Evolutionary conservation across 2,888 invertebrate species (phyloP), one percentile per base, ranked within the genome.

Genomic region (Bruchidius siliquastri): DNA sequence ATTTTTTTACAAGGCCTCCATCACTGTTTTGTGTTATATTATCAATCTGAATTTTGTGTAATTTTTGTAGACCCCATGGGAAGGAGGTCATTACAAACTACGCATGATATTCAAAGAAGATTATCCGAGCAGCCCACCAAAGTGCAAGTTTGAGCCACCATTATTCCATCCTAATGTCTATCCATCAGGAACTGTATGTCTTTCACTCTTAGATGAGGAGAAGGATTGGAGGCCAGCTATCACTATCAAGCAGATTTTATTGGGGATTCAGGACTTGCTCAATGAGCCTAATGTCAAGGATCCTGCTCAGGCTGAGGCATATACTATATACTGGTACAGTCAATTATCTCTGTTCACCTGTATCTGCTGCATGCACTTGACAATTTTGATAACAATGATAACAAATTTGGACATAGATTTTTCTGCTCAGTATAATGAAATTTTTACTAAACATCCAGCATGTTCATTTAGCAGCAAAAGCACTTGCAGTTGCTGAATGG

Each of bases 71-170:
- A 96, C 99, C 67, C 94, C 97, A 30, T 99, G 99, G 99, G 99
- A 99, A 89, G 96, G 96, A 81, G 99, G 99, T 67, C 89, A 97
- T 72, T 99, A 98, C 87, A 97, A 97, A 88, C 87, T 99, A 76
- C 90, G 97, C 20, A 99, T 99, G 98, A 94, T 98, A 80, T 99
- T 99, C 88, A 99, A 99, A 89, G 99, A 99, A 85, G 99, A 99
- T 86, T 99, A 98, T 85, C 99, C 99, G 10, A 97, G 98, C 73
- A 97, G 97, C 83, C 99, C 99, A 70, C 99, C 99, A 74, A 99
- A 99, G 88, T 99, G 99, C 89, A 98, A 98, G 89, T 99, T 99
- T 88, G 99, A 99, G 85, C 99, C 99, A 8, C 98, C 99, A 20
- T 89, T 99, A 6, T 99, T 99, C 86, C 99, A 99, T 85, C 99